Evolutionary conservation across 2,113 vertebrate genomes (phyloP).

Genomic region (Colossoma macropomum): DNA sequence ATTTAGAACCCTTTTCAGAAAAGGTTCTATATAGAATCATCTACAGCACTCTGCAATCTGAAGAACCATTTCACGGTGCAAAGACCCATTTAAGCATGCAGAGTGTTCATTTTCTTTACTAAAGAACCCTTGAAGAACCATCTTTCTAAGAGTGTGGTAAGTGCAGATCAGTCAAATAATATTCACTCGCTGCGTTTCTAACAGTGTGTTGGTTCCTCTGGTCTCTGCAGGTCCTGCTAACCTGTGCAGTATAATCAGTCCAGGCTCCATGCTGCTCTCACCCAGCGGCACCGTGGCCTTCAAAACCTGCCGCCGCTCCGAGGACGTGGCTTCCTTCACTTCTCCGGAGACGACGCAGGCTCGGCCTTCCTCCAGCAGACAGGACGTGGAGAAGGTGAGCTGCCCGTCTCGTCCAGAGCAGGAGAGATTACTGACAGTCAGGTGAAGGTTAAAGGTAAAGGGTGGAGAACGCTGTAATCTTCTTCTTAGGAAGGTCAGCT

Average conservation of each 20-base stretch:
- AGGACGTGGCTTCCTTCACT: slow-evolving; percentile 81
- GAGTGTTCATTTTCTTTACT: no score
- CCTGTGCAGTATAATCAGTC: slow-evolving; percentile 81
- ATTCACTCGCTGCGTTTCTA: no score
- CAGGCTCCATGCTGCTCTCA: slow-evolving; percentile 84
- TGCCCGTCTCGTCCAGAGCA: no score
- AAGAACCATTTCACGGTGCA: no score
- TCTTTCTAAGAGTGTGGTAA: no score
- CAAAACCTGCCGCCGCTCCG: slow-evolving; percentile 74
- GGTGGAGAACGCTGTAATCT: neutral
- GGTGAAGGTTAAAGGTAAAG: neutral
- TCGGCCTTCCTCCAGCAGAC: slow-evolving; percentile 59
- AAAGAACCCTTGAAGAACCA: no score
- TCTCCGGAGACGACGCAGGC: slow-evolving; percentile 80
- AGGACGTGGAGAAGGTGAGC: slow-evolving; percentile 79
- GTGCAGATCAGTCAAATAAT: no score
- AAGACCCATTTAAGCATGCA: no score
- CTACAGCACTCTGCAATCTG: no score
- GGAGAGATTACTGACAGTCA: neutral
- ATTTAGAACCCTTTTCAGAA: no score
- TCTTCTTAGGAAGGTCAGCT: neutral
- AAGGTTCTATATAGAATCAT: no score
- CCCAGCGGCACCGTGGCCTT: slow-evolving; percentile 82
- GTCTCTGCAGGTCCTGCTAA: slow-evolving; percentile 74
- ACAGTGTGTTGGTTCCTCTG: no score